Evolutionary conservation across 2,797 vertebrate genomes (phyloP).

Genomic region (Megalops cyprinoides): DNA sequence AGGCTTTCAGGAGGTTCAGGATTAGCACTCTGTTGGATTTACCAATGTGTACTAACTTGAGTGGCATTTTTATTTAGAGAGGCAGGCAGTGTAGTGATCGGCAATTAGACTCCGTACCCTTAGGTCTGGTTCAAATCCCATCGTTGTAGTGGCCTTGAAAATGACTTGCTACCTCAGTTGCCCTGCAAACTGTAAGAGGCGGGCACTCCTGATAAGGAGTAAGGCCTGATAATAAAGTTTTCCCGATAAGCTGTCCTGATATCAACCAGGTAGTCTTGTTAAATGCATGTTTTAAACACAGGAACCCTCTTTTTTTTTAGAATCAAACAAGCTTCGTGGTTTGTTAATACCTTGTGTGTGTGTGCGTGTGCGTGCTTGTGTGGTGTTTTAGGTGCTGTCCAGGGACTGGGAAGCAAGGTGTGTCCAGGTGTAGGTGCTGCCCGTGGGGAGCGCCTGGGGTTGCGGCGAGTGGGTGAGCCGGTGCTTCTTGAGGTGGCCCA

Average conservation of each 20-base stretch:
- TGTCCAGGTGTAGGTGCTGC: slow-evolving; percentile 49
- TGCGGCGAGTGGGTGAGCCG: slow-evolving; percentile 56
- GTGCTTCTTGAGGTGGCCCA: slow-evolving; percentile 62
- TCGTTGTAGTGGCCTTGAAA: background rate
- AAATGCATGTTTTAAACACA: background rate
- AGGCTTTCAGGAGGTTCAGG: background rate
- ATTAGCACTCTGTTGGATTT: background rate
- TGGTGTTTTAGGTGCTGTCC: slow-evolving; percentile 47
- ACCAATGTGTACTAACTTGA: background rate
- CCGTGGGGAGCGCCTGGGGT: slow-evolving; percentile 32
- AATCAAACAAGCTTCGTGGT: background rate
- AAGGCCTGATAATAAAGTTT: no score
- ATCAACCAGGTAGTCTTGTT: background rate
- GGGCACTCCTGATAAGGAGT: no score
- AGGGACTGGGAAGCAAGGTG: slow-evolving; percentile 53
- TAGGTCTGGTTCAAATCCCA: no score
- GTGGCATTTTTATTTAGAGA: background rate
- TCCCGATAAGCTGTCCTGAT: background rate
- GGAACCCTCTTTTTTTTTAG: background rate
- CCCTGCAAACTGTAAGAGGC: no score
- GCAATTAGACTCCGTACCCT: background rate
- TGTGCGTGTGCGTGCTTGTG: no score
- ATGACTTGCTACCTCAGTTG: background rate
- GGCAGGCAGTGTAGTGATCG: background rate
- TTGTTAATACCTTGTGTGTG: background rate